Conservation (phyloP, 2,888 invertebrate genomes). For the Euproctis similis region DNA sequence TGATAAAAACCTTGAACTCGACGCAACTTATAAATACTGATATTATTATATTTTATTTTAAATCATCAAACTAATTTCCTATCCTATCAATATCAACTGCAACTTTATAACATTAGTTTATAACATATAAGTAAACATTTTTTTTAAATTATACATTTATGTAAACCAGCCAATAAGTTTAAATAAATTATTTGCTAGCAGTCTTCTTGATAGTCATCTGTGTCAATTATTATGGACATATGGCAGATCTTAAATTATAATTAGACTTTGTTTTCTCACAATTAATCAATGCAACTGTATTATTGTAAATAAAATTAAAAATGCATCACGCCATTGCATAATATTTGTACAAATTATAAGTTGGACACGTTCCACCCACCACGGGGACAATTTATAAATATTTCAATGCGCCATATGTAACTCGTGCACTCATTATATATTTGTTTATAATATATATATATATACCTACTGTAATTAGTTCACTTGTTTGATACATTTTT, state of each 20-base stretch:
- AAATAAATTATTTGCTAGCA: too few relatives aligned
- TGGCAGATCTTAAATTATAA: constrained; percentile 7
- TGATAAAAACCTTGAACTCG: too few relatives aligned
- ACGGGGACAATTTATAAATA: constrained; percentile 29
- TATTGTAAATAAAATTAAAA: constrained; percentile 11
- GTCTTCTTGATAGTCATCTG: constrained; percentile 1
- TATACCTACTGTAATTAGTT: constrained; percentile 53
- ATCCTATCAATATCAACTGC: too few relatives aligned
- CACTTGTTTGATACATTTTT: constrained; percentile 28
- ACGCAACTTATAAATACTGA: too few relatives aligned
- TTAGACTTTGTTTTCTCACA: constrained; percentile 7
- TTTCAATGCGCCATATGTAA: constrained; percentile 38
- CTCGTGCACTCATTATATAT: constrained; percentile 56
- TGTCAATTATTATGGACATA: constrained; percentile 1
- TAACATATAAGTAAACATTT: too few relatives aligned
- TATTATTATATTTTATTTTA: too few relatives aligned
- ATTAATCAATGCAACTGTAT: constrained; percentile 18
- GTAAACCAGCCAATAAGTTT: too few relatives aligned
- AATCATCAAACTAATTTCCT: too few relatives aligned
- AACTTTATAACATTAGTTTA: too few relatives aligned
- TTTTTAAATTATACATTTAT: too few relatives aligned
- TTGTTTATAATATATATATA: constrained; percentile 28
- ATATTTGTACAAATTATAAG: constrained; percentile 19
- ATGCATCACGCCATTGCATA: constrained; percentile 41
- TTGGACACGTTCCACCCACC: constrained; percentile 31